Evolutionary conservation across 2,113 vertebrate species (phyloP).

Genomic region (Struthio camelus): DNA sequence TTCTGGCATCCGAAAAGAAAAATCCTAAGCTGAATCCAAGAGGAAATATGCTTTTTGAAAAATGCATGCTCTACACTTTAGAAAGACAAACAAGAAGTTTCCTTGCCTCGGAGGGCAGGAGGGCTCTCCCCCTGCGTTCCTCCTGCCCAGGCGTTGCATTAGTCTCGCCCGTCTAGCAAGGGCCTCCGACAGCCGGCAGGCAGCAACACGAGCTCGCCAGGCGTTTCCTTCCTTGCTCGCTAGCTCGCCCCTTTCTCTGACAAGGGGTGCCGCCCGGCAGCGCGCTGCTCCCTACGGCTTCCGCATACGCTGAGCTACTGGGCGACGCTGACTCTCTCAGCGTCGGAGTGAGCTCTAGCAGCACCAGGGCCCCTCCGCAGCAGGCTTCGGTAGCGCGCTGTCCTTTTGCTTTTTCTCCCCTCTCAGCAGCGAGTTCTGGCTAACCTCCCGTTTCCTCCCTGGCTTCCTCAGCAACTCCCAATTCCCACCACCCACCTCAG

Average conservation of each 20-base stretch:
- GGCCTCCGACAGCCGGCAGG: background rate
- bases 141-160: background rate
- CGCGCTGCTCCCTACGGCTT: background rate
- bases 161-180: background rate
- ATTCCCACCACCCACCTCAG: background rate
- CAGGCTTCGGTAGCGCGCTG: background rate
- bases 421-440: background rate
- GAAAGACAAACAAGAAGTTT: conserved; percentile 59
- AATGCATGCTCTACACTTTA: conserved; percentile 32
- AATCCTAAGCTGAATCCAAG: conserved; percentile 37
- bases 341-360: background rate
- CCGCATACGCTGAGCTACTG: background rate
- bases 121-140: background rate
- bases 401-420: background rate
- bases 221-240: background rate
- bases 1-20: conserved; percentile 50
- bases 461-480: background rate
- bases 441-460: background rate
- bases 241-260: background rate
- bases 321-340: background rate
- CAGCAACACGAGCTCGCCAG: background rate
- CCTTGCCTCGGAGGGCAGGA: conserved; percentile 14
- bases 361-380: too few species aligned
- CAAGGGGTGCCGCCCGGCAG: too few species aligned
- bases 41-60: conserved; percentile 54